Evolutionary conservation across 2,113 vertebrate genomes (phyloP).

Genomic region (Kryptolebias marmoratus): DNA sequence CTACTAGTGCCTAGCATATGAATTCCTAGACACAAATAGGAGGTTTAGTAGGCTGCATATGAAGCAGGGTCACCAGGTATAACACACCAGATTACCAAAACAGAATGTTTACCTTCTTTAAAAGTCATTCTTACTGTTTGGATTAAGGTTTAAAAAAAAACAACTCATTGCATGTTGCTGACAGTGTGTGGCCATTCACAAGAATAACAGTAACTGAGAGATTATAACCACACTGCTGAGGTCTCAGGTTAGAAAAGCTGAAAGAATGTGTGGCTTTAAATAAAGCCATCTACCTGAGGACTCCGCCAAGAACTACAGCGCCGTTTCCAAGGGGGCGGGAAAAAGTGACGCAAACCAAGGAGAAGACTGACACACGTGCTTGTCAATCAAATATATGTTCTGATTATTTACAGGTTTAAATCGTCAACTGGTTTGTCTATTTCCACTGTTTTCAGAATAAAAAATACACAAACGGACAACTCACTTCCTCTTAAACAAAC

Average conservation of each 20-base stretch:
- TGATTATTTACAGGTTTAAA: not conserved
- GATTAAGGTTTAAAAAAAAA: constrained; percentile 25
- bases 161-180: not conserved
- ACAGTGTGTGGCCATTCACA: constrained; percentile 1
- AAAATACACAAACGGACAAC: not conserved
- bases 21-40: too few species aligned
- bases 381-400: not conserved
- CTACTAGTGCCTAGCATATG: too few species aligned
- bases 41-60: too few species aligned
- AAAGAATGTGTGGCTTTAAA: constrained; percentile 16
- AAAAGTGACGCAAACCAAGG: not conserved
- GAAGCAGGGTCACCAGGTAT: too few species aligned
- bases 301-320: constrained; percentile 40
- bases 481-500: not conserved
- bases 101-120: not conserved
- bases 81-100: too few species aligned
- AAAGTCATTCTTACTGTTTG: not conserved
- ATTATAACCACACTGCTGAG: not conserved
- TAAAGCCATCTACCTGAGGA: not conserved
- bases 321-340: constrained; percentile 7
- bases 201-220: constrained; percentile 32
- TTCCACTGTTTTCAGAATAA: too few species aligned
- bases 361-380: not conserved
- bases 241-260: constrained; percentile 4
- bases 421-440: too few species aligned